phyloP scores from a whole-genome alignment of 1,140 invertebrate genomes.

The Uloborus diversus region DNA sequence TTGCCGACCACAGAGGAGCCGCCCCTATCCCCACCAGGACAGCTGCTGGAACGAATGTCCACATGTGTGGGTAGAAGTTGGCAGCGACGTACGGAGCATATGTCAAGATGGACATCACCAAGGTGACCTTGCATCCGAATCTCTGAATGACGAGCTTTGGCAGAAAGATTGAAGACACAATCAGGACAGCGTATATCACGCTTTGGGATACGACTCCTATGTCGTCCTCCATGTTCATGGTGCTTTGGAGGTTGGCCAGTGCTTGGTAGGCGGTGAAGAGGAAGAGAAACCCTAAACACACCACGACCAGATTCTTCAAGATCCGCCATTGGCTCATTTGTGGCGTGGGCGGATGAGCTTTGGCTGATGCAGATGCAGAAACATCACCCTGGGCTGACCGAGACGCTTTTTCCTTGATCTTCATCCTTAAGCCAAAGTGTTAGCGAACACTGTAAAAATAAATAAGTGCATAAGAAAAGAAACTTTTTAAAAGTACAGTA shows the following conservation, averaged over 20 bases:
- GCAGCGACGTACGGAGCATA: conserved; percentile 93
- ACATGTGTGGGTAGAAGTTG: conserved; percentile 90
- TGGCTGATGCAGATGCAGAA: too few species aligned
- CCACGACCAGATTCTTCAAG: conserved; percentile 84
- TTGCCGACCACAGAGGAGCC: conserved; percentile 95
- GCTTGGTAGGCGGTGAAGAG: conserved; percentile 93
- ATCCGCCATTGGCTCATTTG: conserved; percentile 78
- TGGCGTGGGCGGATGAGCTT: too few species aligned
- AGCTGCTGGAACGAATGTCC: conserved; percentile 90
- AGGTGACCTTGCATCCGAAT: conserved; percentile 94
- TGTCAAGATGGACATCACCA: conserved; percentile 88
- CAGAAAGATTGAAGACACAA: conserved; percentile 91
- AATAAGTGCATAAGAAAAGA: too few species aligned
- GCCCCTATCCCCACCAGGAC: conserved; percentile 86
- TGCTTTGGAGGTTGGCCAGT: conserved; percentile 80
- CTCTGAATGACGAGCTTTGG: conserved; percentile 88
- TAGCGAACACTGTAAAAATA: too few species aligned
- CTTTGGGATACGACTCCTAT: conserved; percentile 84
- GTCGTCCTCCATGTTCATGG: conserved; percentile 60
- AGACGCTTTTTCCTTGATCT: too few species aligned
- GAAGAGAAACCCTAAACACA: conserved; percentile 89
- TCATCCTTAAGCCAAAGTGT: too few species aligned
- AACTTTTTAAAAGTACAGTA: too few species aligned
- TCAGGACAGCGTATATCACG: conserved; percentile 86
- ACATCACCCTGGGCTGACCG: too few species aligned